A percentile compares a stretch with the other conserved stretches of the same genome.
Conservation (phyloP, 2,888 invertebrate species). For the Machimus rusticus region DNA sequence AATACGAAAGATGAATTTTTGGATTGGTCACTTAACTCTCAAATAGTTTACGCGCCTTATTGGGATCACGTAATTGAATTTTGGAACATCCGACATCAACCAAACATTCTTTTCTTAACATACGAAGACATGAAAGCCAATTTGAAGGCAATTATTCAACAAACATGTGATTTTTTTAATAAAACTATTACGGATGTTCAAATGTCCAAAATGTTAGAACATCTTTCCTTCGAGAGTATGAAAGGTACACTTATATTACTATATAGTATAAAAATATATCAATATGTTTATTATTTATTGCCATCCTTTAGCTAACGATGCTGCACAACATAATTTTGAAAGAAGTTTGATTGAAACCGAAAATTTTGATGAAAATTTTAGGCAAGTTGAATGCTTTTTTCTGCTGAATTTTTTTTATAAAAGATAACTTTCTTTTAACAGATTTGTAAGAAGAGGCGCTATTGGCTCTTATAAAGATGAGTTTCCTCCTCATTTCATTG, state of each 20-base stretch:
- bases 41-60: conserved; percentile 60
- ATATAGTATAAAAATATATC: not conserved
- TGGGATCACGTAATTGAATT: conserved; percentile 45
- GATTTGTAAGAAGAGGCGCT: not conserved
- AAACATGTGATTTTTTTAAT: not conserved
- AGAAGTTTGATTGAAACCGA: not conserved
- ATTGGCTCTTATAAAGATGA: not conserved
- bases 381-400: not conserved
- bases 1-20: not conserved
- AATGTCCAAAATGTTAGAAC: conserved; percentile 38
- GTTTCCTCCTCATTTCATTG: not conserved
- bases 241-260: conserved; percentile 14
- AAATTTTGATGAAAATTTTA: not conserved
- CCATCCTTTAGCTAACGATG: not conserved
- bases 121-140: not conserved
- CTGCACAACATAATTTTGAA: not conserved
- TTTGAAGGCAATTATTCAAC: not conserved
- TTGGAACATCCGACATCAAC: not conserved
- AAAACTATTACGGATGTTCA: conserved; percentile 13
- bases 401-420: not conserved
- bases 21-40: conserved; percentile 59
- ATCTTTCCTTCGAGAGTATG: conserved; percentile 49
- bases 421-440: not conserved
- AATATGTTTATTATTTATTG: not conserved
- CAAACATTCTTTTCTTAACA: not conserved